phyloP scores from a whole-genome alignment of 64 coral and sea anemone genomes.

The Montipora foliosa region DNA sequence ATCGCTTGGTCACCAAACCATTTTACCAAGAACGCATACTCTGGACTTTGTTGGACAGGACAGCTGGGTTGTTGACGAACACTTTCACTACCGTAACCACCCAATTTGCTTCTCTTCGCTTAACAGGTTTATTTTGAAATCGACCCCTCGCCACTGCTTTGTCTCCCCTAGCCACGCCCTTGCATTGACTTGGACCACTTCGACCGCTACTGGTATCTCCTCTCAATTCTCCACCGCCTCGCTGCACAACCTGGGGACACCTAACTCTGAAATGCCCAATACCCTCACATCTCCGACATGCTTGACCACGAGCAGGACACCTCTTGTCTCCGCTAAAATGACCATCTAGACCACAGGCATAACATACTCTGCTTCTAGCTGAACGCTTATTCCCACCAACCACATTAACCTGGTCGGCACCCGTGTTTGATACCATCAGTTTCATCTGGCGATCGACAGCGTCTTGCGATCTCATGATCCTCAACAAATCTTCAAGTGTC shows the following conservation, averaged over 20 bases:
- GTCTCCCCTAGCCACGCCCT: neutral
- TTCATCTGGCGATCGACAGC: slow-evolving; percentile 5
- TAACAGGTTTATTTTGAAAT: too few relatives aligned
- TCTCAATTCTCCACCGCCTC: neutral
- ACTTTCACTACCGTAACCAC: too few relatives aligned
- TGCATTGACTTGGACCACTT: neutral
- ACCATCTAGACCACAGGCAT: neutral
- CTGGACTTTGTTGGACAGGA: neutral
- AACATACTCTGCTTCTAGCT: neutral
- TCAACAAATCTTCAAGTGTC: slow-evolving; percentile 26
- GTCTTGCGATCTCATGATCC: neutral
- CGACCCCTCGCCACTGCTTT: neutral
- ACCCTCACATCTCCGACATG: neutral
- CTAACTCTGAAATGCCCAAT: slow-evolving; percentile 20
- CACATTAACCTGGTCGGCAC: neutral
- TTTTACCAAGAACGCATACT: neutral
- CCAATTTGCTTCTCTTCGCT: too few relatives aligned
- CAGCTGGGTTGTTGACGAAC: too few relatives aligned
- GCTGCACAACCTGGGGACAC: neutral
- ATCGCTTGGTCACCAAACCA: neutral
- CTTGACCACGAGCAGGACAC: neutral
- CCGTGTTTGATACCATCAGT: neutral
- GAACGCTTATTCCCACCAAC: neutral
- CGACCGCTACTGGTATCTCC: neutral
- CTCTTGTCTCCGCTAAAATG: neutral